Evolutionary conservation across 1,140 invertebrate species (phyloP).

Genomic region (Bombus pyrosoma): DNA sequence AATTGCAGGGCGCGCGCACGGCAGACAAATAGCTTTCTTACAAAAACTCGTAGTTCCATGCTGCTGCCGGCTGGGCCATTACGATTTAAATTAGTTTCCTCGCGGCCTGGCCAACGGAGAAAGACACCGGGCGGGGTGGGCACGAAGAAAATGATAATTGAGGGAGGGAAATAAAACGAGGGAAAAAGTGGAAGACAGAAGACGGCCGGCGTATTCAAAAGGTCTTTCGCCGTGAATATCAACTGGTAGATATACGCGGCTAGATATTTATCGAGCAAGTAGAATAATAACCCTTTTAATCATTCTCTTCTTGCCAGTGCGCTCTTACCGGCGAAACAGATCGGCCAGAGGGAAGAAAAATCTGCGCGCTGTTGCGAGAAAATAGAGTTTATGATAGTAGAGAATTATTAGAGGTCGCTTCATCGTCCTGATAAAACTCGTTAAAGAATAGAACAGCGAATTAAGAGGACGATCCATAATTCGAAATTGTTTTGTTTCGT

Average conservation of each 20-base stretch:
- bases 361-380: too few relatives aligned
- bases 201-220: constrained; percentile 34
- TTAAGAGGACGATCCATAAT: too few relatives aligned
- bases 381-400: not conserved
- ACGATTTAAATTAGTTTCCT: constrained; percentile 68
- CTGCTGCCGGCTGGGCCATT: constrained; percentile 50
- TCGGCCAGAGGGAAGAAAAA: not conserved
- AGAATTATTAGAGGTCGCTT: not conserved
- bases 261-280: constrained; percentile 41
- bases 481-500: not conserved
- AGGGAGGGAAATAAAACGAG: constrained; percentile 36
- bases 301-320: not conserved
- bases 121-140: not conserved
- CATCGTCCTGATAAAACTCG: too few relatives aligned
- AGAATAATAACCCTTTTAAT: constrained; percentile 39
- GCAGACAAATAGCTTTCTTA: constrained; percentile 62
- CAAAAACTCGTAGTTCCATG: constrained; percentile 53
- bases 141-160: constrained; percentile 24
- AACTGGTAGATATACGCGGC: constrained; percentile 13
- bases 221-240: constrained; percentile 30
- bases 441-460: too few relatives aligned
- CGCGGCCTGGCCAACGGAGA: constrained; percentile 9
- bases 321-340: not conserved
- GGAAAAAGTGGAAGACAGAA: constrained; percentile 37
- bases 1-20: constrained; percentile 46